A percentile compares a stretch with the other conserved stretches of the same genome.
phyloP scores from a whole-genome alignment of 2,888 invertebrate genomes.

The Cephus nigrinus region DNA sequence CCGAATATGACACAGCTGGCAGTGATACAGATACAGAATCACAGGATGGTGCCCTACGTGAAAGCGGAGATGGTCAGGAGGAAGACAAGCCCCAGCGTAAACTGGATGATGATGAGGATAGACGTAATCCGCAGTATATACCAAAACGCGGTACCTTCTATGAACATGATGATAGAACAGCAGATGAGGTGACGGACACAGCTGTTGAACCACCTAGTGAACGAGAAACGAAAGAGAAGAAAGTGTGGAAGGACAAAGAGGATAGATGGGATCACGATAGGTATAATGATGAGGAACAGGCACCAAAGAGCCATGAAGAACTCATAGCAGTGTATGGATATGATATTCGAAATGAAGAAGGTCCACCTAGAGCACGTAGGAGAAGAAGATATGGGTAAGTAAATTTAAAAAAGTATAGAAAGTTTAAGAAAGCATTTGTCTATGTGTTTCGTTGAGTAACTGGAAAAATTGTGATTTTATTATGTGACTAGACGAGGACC shows the following conservation, averaged over 20 bases:
- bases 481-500: slow-evolving; percentile 79
- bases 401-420: not conserved
- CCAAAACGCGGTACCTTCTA: slow-evolving; percentile 96
- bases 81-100: slow-evolving; percentile 74
- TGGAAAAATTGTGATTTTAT: not conserved
- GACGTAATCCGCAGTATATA: slow-evolving; percentile 96
- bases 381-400: slow-evolving; percentile 86
- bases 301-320: slow-evolving; percentile 88
- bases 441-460: not conserved
- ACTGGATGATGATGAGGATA: slow-evolving; percentile 93
- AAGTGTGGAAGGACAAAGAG: slow-evolving; percentile 71
- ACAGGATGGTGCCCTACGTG: slow-evolving; percentile 58
- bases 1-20: slow-evolving; percentile 59
- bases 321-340: slow-evolving; percentile 90
- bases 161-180: slow-evolving; percentile 93
- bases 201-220: slow-evolving; percentile 49
- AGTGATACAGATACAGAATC: slow-evolving; percentile 55
- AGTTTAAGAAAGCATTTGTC: not conserved
- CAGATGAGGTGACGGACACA: slow-evolving; percentile 69
- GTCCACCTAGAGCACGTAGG: slow-evolving; percentile 87
- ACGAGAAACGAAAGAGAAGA: slow-evolving; percentile 62
- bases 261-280: slow-evolving; percentile 91
- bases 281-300: slow-evolving; percentile 83
- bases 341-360: slow-evolving; percentile 93
- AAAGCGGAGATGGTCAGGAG: slow-evolving; percentile 65